Evolutionary conservation across 2,113 vertebrate species (phyloP).

Genomic region (Epinephelus fuscoguttatus): DNA sequence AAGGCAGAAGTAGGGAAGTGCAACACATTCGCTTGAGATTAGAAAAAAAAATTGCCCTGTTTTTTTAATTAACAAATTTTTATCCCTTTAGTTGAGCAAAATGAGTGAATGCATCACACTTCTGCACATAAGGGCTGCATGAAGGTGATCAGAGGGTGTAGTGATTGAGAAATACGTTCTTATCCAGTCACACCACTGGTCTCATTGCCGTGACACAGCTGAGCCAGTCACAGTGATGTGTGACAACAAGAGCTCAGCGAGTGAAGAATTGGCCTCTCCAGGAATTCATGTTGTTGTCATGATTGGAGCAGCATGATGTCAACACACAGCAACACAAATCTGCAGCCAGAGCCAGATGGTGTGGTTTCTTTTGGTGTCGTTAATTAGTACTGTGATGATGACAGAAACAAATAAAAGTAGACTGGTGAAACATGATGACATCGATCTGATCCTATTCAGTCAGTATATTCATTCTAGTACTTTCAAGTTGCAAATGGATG

Average conservation of each 20-base stretch:
- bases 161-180: neutral
- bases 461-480: neutral
- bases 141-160: neutral
- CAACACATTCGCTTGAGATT: too few relatives aligned
- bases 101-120: too few relatives aligned
- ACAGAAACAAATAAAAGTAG: neutral
- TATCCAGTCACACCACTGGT: neutral
- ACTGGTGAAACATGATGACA: neutral
- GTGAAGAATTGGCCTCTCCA: neutral
- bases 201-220: neutral
- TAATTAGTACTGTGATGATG: neutral
- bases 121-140: too few relatives aligned
- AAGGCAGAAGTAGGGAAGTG: too few relatives aligned
- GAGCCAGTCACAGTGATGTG: neutral
- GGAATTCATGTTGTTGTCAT: too few relatives aligned
- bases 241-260: neutral
- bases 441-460: neutral
- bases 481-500: too few relatives aligned
- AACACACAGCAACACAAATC: neutral
- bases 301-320: neutral
- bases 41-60: too few relatives aligned
- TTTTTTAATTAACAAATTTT: too few relatives aligned
- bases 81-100: too few relatives aligned
- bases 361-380: neutral
- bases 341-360: neutral